phyloP scores from a whole-genome alignment of 2,113 vertebrate genomes.

The Hyperopisus bebe region DNA sequence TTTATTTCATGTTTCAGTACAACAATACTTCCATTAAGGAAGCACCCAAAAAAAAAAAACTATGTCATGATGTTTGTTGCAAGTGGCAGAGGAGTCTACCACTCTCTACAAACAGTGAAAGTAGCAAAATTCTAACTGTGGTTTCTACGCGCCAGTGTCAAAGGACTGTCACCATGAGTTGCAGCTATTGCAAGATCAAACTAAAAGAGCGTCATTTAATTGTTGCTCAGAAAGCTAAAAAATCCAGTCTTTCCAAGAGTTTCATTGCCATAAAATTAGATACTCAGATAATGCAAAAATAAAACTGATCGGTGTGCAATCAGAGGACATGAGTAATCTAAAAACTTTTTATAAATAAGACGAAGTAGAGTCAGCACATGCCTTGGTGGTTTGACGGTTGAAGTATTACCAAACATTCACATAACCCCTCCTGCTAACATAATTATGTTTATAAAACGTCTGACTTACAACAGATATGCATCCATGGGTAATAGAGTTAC shows the following conservation, averaged over 20 bases:
- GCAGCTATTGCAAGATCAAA: too few species aligned
- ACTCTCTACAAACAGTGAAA: background rate
- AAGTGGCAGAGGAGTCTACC: background rate
- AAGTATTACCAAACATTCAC: background rate
- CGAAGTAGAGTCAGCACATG: background rate
- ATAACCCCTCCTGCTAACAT: background rate
- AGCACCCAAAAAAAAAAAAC: background rate
- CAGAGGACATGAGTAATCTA: background rate
- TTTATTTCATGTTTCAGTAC: too few species aligned
- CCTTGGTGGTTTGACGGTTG: background rate
- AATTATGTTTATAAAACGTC: background rate
- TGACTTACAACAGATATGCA: background rate
- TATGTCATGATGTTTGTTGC: too few species aligned
- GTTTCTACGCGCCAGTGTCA: background rate
- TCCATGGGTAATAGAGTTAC: background rate
- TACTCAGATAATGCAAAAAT: background rate
- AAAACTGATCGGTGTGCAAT: background rate
- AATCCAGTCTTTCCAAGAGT: background rate
- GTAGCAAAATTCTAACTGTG: background rate
- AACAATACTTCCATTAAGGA: background rate
- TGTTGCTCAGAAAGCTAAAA: too few species aligned
- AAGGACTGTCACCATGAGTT: background rate
- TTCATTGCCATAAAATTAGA: background rate
- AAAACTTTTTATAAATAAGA: background rate
- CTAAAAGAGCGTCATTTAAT: too few species aligned